Evolutionary conservation across 2,888 invertebrate species (phyloP).

Genomic region (Latheticus oryzae): DNA sequence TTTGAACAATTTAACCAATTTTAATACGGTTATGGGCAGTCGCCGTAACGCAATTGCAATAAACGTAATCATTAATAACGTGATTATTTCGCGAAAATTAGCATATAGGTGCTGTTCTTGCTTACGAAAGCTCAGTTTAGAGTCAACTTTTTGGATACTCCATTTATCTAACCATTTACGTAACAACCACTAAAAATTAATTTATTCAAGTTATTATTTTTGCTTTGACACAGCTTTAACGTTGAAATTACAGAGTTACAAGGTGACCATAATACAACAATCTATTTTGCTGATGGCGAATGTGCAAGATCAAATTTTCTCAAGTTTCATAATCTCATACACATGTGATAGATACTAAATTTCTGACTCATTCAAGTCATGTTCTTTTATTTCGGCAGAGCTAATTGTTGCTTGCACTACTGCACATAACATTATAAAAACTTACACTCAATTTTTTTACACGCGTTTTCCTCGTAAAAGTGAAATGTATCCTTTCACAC

Average conservation of each 20-base stretch:
- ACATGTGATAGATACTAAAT: no score
- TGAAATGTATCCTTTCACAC: constrained; percentile 33
- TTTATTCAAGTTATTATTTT: constrained; percentile 23
- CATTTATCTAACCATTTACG: constrained; percentile 21
- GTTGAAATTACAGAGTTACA: constrained; percentile 20
- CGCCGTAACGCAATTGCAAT: no score
- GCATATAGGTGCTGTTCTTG: constrained; percentile 34
- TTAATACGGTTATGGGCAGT: no score
- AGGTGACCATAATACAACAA: constrained; percentile 25
- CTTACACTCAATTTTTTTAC: constrained; percentile 13
- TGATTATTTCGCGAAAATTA: constrained; percentile 19
- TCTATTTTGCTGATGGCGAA: constrained; percentile 20
- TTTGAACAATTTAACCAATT: neutral
- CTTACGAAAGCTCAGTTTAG: constrained; percentile 12
- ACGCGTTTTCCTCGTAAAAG: constrained; percentile 35
- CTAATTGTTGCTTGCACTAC: constrained; percentile 4
- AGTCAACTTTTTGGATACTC: constrained; percentile 26
- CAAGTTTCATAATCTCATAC: neutral
- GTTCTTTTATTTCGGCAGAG: neutral
- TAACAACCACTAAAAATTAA: constrained; percentile 15
- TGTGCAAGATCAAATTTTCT: constrained; percentile 3
- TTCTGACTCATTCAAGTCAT: neutral
- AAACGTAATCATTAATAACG: constrained; percentile 17
- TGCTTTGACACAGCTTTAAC: constrained; percentile 9
- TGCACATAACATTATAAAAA: constrained; percentile 5